A percentile compares a stretch with the other conserved stretches of the same genome.
phyloP scores from a whole-genome alignment of 1,140 invertebrate genomes.

The Tribolium castaneum region DNA sequence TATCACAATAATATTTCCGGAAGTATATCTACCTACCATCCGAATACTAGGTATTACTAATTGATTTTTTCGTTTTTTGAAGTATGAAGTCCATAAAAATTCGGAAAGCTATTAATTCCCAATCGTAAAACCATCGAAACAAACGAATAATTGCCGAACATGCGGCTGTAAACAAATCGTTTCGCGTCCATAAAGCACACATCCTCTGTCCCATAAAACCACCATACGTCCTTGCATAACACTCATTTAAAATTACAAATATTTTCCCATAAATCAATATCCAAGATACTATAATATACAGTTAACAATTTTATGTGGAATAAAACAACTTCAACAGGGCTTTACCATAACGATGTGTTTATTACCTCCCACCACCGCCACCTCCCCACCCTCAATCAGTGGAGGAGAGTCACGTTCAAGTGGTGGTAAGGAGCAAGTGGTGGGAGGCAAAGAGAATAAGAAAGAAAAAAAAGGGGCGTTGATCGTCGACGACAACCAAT shows the following conservation, averaged over 20 bases:
- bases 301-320: slow-evolving; percentile 61
- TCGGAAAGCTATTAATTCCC: neutral
- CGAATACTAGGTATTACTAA: too few relatives aligned
- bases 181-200: slow-evolving; percentile 17
- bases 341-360: slow-evolving; percentile 64
- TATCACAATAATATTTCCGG: too few relatives aligned
- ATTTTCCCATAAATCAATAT: slow-evolving; percentile 60
- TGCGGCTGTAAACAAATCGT: slow-evolving; percentile 23
- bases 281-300: slow-evolving; percentile 50
- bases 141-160: too few relatives aligned
- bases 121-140: neutral
- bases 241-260: slow-evolving; percentile 58
- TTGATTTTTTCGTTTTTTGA: too few relatives aligned
- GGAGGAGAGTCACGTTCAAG: slow-evolving; percentile 30
- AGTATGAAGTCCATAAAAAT: neutral
- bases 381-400: slow-evolving; percentile 39
- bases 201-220: slow-evolving; percentile 43
- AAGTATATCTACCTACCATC: too few relatives aligned
- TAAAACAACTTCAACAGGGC: slow-evolving; percentile 61
- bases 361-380: slow-evolving; percentile 57
- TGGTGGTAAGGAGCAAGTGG: slow-evolving; percentile 1
- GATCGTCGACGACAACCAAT: slow-evolving; percentile 51
- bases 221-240: slow-evolving; percentile 48
- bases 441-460: slow-evolving; percentile 41
- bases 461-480: slow-evolving; percentile 50